A percentile compares a stretch with the other conserved stretches of the same genome.
phyloP scores from a whole-genome alignment of 2,888 invertebrate species.

The Gryllus longicercus region DNA sequence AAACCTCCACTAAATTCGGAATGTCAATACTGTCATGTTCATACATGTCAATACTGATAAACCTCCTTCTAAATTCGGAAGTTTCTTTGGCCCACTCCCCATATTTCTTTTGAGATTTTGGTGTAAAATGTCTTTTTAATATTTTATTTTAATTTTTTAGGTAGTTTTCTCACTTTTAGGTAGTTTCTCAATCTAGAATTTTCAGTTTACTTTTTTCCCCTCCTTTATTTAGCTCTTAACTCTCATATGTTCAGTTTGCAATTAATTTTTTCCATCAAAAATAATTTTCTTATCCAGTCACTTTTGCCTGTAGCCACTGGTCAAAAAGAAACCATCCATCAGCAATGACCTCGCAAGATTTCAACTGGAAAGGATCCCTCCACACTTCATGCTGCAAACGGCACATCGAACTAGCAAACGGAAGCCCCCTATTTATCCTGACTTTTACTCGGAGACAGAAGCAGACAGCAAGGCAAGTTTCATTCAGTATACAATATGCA shows the following conservation, averaged over 20 bases:
- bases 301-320: slow-evolving; percentile 23
- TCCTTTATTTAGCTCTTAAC: neutral
- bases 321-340: slow-evolving; percentile 25
- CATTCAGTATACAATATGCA: neutral
- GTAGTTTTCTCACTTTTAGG: too few relatives aligned
- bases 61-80: too few relatives aligned
- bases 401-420: slow-evolving; percentile 22
- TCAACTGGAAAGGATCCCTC: neutral
- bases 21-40: too few relatives aligned
- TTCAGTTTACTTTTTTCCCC: neutral
- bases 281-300: too few relatives aligned
- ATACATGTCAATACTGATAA: too few relatives aligned
- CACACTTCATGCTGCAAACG: slow-evolving; percentile 10
- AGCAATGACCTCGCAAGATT: slow-evolving; percentile 22
- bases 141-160: too few relatives aligned
- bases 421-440: slow-evolving; percentile 24
- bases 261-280: too few relatives aligned
- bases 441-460: slow-evolving; percentile 27
- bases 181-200: neutral
- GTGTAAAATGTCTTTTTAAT: too few relatives aligned
- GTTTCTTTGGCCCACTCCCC: too few relatives aligned
- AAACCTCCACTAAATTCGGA: too few relatives aligned
- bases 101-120: too few relatives aligned
- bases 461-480: slow-evolving; percentile 22
- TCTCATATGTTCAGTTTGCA: too few relatives aligned